Evolutionary conservation across 1,140 invertebrate species (phyloP).

Genomic region (Fopius arisanus): DNA sequence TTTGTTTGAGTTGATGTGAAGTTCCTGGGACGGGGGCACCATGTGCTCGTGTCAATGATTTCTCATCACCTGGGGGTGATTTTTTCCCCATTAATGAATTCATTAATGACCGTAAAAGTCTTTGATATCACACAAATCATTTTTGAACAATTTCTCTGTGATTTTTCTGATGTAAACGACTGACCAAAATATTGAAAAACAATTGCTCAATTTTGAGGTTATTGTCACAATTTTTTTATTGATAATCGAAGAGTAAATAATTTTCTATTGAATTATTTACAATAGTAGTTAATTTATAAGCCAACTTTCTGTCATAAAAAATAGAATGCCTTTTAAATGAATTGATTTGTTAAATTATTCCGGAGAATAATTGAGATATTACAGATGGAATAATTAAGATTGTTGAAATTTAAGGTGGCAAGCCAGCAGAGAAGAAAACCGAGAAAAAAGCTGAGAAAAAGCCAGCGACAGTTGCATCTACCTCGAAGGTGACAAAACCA

Average conservation of each 20-base stretch:
- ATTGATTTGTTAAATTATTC: too few species aligned
- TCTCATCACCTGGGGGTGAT: background rate
- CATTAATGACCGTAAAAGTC: too few species aligned
- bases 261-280: too few species aligned
- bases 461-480: slow-evolving; percentile 49
- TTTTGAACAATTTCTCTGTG: background rate
- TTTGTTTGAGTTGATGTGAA: background rate
- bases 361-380: too few species aligned
- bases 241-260: too few species aligned
- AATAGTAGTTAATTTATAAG: too few species aligned
- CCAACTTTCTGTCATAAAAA: too few species aligned
- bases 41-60: background rate
- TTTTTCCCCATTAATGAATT: too few species aligned
- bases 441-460: slow-evolving; percentile 66
- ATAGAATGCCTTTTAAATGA: too few species aligned
- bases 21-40: background rate
- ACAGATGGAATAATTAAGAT: too few species aligned
- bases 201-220: background rate
- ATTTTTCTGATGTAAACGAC: background rate
- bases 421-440: slow-evolving; percentile 73
- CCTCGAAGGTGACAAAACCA: slow-evolving; percentile 39
- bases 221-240: too few species aligned
- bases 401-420: slow-evolving; percentile 50
- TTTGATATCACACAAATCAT: too few species aligned
- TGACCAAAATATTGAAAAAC: background rate